These are phyloP conservation scores for Aldabrachelys gigantea DNA, from an alignment of 2,113 vertebrate genomes.

Conservation along the genomic window DNA sequence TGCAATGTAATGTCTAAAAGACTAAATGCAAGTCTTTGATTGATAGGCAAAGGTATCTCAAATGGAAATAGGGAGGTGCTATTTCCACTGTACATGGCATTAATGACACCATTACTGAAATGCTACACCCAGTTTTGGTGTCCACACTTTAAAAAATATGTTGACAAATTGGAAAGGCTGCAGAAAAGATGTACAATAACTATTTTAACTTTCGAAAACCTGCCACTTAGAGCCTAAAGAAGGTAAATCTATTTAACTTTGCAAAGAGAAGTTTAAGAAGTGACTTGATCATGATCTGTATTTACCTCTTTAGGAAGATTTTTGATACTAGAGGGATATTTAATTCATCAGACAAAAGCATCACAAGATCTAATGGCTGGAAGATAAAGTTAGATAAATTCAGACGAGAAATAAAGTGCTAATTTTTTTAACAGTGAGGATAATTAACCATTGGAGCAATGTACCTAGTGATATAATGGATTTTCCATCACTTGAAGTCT, in stretches of 20 bases:
- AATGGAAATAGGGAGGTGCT: neutral
- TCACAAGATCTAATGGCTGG: neutral
- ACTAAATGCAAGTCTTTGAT: neutral
- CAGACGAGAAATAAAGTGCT: neutral
- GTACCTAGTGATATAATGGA: neutral
- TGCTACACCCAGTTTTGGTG: neutral
- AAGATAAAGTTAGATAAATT: neutral
- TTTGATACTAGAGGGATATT: neutral
- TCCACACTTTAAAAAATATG: neutral
- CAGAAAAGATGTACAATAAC: neutral
- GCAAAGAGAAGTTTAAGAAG: neutral
- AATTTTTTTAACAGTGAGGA: neutral
- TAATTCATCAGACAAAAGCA: neutral
- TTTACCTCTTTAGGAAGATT: neutral
- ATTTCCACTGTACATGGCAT: neutral
- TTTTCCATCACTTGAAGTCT: neutral
- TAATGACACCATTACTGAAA: neutral
- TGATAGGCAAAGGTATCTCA: neutral
- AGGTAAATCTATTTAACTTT: neutral
- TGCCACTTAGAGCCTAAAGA: neutral
- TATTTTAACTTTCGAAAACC: neutral
- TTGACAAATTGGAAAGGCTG: neutral
- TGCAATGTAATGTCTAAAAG: neutral
- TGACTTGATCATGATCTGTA: neutral
- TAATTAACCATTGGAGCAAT: neutral